Conservation (phyloP, 2,113 vertebrate genomes). For the Poecile atricapillus region DNA sequence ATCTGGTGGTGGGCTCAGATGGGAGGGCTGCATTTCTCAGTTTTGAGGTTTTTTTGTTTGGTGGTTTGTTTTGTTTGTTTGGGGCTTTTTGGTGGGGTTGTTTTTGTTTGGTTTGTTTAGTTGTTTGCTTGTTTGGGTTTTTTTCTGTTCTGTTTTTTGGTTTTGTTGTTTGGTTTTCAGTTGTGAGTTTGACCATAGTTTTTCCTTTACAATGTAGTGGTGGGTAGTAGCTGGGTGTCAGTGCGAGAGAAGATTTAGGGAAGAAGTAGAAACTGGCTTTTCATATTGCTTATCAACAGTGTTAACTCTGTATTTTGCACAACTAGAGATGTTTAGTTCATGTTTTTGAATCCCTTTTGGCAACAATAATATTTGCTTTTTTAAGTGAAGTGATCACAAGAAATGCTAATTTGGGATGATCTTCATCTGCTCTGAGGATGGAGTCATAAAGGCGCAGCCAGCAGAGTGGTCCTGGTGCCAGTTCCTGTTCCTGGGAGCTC, state of each 20-base stretch:
- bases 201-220: neutral
- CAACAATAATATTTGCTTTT: accelerated
- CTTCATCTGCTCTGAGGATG: accelerated
- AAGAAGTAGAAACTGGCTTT: neutral
- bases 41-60: neutral
- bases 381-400: neutral
- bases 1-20: neutral
- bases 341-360: neutral
- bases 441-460: neutral
- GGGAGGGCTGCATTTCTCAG: neutral
- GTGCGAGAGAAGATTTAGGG: neutral
- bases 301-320: neutral
- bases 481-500: accelerated
- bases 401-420: neutral
- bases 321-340: neutral
- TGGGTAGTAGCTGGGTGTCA: neutral
- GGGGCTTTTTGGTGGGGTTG: neutral
- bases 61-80: neutral
- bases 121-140: neutral
- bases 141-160: too few relatives aligned
- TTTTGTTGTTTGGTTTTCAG: neutral
- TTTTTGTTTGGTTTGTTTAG: neutral
- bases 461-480: neutral
- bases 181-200: neutral
- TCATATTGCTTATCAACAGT: neutral